These are phyloP conservation scores for Lordiphosa fenestrarum DNA, from an alignment of 2,888 invertebrate species.

Conservation along the genomic window DNA sequence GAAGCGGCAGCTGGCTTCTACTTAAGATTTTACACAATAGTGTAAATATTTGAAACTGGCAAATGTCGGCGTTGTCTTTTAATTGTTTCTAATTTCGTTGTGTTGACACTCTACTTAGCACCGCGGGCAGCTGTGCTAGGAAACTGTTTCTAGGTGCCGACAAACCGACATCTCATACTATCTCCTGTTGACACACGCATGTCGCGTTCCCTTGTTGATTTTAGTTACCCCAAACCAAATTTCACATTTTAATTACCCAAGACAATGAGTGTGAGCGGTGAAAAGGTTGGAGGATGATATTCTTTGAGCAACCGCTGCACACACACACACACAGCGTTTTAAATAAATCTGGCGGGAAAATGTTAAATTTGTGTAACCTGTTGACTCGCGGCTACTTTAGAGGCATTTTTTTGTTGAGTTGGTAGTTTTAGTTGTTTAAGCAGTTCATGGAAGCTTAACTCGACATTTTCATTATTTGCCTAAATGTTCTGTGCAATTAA, in stretches of 20 bases:
- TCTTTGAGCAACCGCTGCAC: slow-evolving; percentile 22
- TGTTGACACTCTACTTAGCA: slow-evolving; percentile 48
- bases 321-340: background rate
- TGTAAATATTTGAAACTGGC: slow-evolving; percentile 52
- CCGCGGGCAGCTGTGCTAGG: slow-evolving; percentile 17
- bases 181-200: slow-evolving; percentile 52
- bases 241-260: slow-evolving; percentile 50
- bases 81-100: slow-evolving; percentile 63
- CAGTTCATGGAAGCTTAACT: too few relatives aligned
- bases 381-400: background rate
- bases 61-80: slow-evolving; percentile 53
- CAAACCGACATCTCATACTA: slow-evolving; percentile 34
- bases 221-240: slow-evolving; percentile 32
- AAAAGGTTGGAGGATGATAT: background rate
- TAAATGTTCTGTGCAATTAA: background rate
- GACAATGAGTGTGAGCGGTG: slow-evolving; percentile 1
- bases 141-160: slow-evolving; percentile 27
- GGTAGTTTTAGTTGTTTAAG: too few relatives aligned
- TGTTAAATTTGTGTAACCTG: background rate
- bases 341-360: slow-evolving; percentile 6
- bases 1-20: slow-evolving; percentile 21
- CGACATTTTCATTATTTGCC: too few relatives aligned
- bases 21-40: slow-evolving; percentile 43
- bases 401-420: too few relatives aligned
- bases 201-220: slow-evolving; percentile 31